Percentiles rank a stretch among this genome's conserved stretches.
Evolutionary conservation across 2,888 invertebrate species (phyloP).

Genomic region (Cordilura impudica): DNA sequence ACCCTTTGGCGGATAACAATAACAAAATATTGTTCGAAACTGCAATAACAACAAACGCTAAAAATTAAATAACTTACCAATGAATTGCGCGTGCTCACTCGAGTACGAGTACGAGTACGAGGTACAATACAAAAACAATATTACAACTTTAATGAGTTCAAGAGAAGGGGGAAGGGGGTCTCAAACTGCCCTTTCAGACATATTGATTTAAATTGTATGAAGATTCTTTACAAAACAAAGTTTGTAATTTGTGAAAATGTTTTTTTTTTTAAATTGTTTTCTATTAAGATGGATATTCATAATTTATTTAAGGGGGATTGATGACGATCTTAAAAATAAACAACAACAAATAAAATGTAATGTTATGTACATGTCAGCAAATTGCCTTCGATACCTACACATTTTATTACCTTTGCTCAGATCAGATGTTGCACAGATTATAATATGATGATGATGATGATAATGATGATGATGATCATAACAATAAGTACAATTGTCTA

Average conservation of each 20-base stretch:
- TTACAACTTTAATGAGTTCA: constrained; percentile 32
- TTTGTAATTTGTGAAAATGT: too few relatives aligned
- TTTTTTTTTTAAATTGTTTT: too few relatives aligned
- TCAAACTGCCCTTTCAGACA: neutral
- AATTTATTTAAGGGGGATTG: constrained; percentile 44
- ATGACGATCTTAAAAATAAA: constrained; percentile 38
- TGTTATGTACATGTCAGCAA: constrained; percentile 61
- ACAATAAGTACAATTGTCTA: constrained; percentile 35
- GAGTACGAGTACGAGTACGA: constrained; percentile 8
- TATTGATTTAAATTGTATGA: neutral
- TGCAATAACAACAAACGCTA: constrained; percentile 8
- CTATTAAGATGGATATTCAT: too few relatives aligned
- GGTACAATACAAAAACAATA: constrained; percentile 17
- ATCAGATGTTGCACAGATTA: constrained; percentile 41
- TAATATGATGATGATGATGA: constrained; percentile 41
- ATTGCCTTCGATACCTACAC: constrained; percentile 63
- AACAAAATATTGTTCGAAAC: constrained; percentile 49
- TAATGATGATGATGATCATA: constrained; percentile 3
- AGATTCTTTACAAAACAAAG: neutral
- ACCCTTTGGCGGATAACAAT: constrained; percentile 56
- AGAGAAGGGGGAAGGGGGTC: neutral
- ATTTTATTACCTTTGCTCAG: constrained; percentile 53
- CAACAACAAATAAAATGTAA: constrained; percentile 47
- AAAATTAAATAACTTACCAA: constrained; percentile 17
- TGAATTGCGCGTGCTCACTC: constrained; percentile 59